A percentile compares a stretch with the other conserved stretches of the same genome.
These are phyloP conservation scores for Aphrophora alni DNA, from an alignment of 2,888 invertebrate species.

Conservation along the genomic window DNA sequence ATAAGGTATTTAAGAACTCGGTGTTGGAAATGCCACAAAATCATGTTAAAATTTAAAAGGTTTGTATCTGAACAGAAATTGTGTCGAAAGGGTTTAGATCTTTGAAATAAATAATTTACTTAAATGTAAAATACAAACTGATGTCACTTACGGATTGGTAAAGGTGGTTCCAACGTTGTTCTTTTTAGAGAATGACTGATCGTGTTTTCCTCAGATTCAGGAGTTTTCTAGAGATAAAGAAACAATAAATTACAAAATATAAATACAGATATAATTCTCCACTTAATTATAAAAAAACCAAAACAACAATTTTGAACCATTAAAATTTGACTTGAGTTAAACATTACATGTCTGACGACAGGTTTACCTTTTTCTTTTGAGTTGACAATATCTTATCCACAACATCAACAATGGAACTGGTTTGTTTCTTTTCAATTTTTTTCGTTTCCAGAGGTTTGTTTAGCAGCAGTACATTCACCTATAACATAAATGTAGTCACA, in stretches of 20 bases:
- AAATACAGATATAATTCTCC: too few relatives aligned
- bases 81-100: too few relatives aligned
- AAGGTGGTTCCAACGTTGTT: slow-evolving; percentile 30
- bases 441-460: not conserved
- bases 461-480: not conserved
- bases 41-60: too few relatives aligned
- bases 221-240: not conserved
- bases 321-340: too few relatives aligned
- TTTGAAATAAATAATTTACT: too few relatives aligned
- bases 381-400: not conserved
- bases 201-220: not conserved
- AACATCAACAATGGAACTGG: not conserved
- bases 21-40: too few relatives aligned
- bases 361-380: not conserved
- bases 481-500: too few relatives aligned
- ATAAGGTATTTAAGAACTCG: too few relatives aligned
- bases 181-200: slow-evolving; percentile 28
- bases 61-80: too few relatives aligned
- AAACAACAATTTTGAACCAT: too few relatives aligned
- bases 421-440: not conserved
- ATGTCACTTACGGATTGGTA: slow-evolving; percentile 30
- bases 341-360: not conserved
- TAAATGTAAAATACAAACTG: too few relatives aligned
- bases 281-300: too few relatives aligned
- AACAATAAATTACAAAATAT: not conserved